Evolutionary conservation across 2,888 invertebrate species (phyloP), one percentile per base, ranked within the genome.

Genomic region (Ophion costatus): DNA sequence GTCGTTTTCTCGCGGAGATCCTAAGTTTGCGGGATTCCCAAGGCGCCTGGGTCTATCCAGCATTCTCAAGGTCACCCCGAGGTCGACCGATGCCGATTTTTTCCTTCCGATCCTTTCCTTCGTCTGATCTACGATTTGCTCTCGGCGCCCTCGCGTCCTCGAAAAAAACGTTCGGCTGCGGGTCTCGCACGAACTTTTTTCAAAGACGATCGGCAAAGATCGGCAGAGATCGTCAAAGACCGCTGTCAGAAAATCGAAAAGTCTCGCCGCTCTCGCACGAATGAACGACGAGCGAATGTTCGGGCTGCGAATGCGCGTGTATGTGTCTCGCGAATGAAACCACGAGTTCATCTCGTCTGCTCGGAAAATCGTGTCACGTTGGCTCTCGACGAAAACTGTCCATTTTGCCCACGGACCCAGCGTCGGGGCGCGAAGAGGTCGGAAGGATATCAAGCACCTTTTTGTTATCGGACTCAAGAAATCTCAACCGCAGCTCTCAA

Each of bases 21-120:
- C 70, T 69, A 70, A 77, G 83, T 80, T 83, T 84, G 45, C 5
- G 9, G 61, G 66, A 87, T 82, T 82, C 80, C 71, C 83, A 88
- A 79, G 88, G 87, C 86, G 86, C 88, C 86, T 82, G 79, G 82
- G 82, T 59, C 86, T 14, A 70, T 76, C 63, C 78, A 79, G 74
- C 42, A 10, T 56, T 82, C 64, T 85, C 78, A 79, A 80, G 73
- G 61, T 85, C 64, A 24, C 56, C 64, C 45, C 22, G 59, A 76
- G 51, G 80, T 57, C 66, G 38, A 56, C 80, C 17, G 3, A 29
- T 71, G 57, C 71, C 70, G 70, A 63, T 76, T 33, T 20, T 2
- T n/a, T 33, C 33, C 33, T 1, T 17, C 24, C 29, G 2, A 7
- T 14, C n/a, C n/a, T n/a, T 33, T 20, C 6, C 29, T 33, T 20